Conservation (phyloP, 2,113 vertebrate genomes). For the Centropus unirufus region DNA sequence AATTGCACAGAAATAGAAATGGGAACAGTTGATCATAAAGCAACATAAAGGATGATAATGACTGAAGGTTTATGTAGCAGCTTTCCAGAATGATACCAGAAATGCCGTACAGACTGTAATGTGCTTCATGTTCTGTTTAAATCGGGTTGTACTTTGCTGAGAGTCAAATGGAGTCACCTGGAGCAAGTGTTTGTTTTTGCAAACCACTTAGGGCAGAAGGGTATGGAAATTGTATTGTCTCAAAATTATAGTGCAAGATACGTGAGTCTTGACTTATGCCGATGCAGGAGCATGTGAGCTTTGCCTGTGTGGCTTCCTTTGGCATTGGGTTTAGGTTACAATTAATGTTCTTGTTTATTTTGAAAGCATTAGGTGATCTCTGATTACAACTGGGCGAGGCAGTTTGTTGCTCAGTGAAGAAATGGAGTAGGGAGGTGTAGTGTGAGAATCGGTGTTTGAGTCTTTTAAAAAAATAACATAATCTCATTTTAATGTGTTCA, state of each 20-base stretch:
- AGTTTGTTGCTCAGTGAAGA: neutral
- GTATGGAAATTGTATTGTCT: neutral
- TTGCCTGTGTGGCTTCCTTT: neutral
- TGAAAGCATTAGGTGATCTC: neutral
- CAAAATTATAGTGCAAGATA: neutral
- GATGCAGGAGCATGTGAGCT: accelerated
- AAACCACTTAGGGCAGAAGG: neutral
- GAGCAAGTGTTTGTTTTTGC: neutral
- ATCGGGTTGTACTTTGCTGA: neutral
- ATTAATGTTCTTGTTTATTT: neutral
- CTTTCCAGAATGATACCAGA: neutral
- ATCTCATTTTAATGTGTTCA: neutral
- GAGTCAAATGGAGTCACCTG: neutral
- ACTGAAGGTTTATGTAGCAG: neutral
- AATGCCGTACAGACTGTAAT: neutral
- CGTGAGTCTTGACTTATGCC: neutral
- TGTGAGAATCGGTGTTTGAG: neutral
- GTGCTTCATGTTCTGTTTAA: neutral
- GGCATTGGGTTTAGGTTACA: neutral
- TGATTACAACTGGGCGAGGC: neutral
- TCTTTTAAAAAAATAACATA: neutral
- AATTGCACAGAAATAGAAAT: neutral
- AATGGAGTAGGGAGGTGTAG: neutral
- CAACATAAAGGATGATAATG: neutral
- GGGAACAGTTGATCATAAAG: neutral